Evolutionary conservation across 2,888 invertebrate genomes (phyloP).

Genomic region (Nomada ferruginata): DNA sequence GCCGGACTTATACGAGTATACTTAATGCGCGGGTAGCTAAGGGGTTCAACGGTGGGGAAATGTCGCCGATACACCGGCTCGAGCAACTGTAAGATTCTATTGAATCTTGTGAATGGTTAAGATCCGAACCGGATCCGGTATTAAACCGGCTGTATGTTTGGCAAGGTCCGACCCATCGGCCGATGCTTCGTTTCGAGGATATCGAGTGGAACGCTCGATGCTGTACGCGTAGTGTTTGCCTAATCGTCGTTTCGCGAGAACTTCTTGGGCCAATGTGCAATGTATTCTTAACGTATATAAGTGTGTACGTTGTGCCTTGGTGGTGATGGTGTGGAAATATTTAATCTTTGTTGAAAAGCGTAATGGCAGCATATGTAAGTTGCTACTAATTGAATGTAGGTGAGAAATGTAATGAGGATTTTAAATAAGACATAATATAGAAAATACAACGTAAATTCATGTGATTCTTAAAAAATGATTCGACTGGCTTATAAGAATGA

Average conservation of each 20-base stretch:
- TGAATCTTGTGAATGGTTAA: conserved; percentile 56
- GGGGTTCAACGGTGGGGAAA: conserved; percentile 43
- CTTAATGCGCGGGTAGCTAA: conserved; percentile 64
- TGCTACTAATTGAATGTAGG: no score
- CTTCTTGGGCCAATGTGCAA: neutral
- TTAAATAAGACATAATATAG: no score
- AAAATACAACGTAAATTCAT: no score
- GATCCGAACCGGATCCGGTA: conserved; percentile 35
- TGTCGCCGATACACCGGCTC: conserved; percentile 40
- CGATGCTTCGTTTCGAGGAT: conserved; percentile 28
- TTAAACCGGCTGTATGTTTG: conserved; percentile 44
- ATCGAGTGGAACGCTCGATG: conserved; percentile 36
- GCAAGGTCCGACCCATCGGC: neutral
- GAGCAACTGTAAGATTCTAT: conserved; percentile 55
- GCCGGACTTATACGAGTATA: conserved; percentile 69
- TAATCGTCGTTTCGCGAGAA: neutral
- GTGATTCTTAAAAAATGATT: no score
- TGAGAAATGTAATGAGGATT: no score
- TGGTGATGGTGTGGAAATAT: no score
- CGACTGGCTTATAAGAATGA: no score
- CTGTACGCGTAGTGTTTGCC: neutral
- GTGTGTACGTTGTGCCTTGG: no score
- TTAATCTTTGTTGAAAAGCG: no score
- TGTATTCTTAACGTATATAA: neutral
- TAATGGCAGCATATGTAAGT: no score